These are phyloP conservation scores for Cephus cinctus DNA, from an alignment of 1,140 invertebrate genomes.

Conservation along the genomic window DNA sequence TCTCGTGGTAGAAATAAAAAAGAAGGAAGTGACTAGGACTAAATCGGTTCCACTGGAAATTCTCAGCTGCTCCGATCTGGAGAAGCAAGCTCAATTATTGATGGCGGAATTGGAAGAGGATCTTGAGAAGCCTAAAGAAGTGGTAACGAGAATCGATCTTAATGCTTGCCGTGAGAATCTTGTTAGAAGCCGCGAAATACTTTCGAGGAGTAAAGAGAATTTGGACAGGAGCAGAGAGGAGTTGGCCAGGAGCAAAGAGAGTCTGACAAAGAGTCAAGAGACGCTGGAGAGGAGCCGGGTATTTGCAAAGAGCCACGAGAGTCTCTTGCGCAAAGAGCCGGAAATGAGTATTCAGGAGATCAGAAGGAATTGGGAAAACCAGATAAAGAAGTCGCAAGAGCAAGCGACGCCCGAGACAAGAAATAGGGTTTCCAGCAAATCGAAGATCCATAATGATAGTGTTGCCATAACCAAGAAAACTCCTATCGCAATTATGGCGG, in stretches of 20 bases:
- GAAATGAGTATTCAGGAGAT: conserved; percentile 40
- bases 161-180: conserved; percentile 12
- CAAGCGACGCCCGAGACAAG: neutral
- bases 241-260: conserved; percentile 13
- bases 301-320: conserved; percentile 33
- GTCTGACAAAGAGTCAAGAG: conserved; percentile 2
- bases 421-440: conserved; percentile 16
- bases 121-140: conserved; percentile 16
- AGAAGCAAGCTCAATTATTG: conserved; percentile 40
- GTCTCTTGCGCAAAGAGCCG: conserved; percentile 18
- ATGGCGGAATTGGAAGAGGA: conserved; percentile 46
- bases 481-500: conserved; percentile 14
- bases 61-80: conserved; percentile 30
- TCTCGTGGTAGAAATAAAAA: neutral
- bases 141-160: conserved; percentile 2
- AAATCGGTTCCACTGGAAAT: conserved; percentile 7
- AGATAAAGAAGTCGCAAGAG: conserved; percentile 21
- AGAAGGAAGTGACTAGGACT: conserved; percentile 9
- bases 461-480: neutral
- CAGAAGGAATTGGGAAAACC: conserved; percentile 45
- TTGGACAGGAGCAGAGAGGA: conserved; percentile 21
- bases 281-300: conserved; percentile 20
- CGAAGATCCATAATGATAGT: conserved; percentile 5
- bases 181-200: neutral
- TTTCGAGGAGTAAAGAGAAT: conserved; percentile 4